A percentile compares a stretch with the other conserved stretches of the same genome.
These are phyloP conservation scores for Drosophila novamexicana DNA, from an alignment of 1,140 invertebrate species.

Conservation along the genomic window DNA sequence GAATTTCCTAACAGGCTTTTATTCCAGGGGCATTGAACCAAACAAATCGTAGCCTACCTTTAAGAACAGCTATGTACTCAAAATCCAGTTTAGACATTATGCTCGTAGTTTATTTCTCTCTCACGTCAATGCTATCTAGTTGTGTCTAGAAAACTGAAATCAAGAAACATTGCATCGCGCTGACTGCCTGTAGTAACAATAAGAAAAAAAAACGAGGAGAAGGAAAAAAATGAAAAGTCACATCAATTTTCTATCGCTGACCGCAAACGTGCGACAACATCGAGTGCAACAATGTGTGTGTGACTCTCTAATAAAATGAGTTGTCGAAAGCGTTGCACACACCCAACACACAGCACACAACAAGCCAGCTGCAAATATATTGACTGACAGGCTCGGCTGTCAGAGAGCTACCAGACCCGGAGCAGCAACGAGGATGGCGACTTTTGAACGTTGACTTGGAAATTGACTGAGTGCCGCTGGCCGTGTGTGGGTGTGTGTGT, in stretches of 20 bases:
- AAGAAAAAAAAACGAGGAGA: neutral
- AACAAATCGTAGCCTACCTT: constrained; percentile 20
- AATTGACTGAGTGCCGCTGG: constrained; percentile 66
- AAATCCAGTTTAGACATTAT: constrained; percentile 22
- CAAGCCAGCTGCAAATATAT: constrained; percentile 70
- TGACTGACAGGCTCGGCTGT: constrained; percentile 66
- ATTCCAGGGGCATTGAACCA: neutral
- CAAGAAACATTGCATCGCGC: constrained; percentile 66
- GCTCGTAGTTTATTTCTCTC: constrained; percentile 5
- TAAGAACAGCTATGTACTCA: constrained; percentile 16
- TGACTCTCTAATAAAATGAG: constrained; percentile 72
- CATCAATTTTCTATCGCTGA: constrained; percentile 71
- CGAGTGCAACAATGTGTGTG: constrained; percentile 49
- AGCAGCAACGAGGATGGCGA: constrained; percentile 38
- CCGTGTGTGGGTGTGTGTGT: neutral
- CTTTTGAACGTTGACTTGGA: constrained; percentile 79
- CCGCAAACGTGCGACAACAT: constrained; percentile 71
- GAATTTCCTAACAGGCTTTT: neutral
- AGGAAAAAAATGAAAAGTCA: constrained; percentile 55
- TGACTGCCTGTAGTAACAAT: constrained; percentile 13
- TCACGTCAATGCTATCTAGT: constrained; percentile 14
- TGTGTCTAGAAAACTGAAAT: constrained; percentile 57
- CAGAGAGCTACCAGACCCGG: constrained; percentile 23
- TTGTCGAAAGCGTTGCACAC: constrained; percentile 71
- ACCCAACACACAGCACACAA: constrained; percentile 30